These are phyloP conservation scores for Cataglyphis rosenhaueri DNA, from an alignment of 2,888 invertebrate genomes.

Conservation along the genomic window DNA sequence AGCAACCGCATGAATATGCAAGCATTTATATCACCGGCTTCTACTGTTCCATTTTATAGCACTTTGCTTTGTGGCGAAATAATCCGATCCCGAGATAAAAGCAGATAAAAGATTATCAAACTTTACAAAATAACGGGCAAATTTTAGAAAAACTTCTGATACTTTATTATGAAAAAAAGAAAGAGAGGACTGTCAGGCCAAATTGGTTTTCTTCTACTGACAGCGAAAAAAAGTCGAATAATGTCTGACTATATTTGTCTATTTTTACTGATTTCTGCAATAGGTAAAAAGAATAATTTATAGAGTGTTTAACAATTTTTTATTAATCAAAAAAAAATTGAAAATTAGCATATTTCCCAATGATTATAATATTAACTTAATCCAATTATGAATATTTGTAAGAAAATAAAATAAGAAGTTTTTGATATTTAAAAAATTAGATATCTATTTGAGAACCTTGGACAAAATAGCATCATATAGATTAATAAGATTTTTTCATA, in stretches of 20 bases:
- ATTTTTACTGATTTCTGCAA: neutral
- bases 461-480: neutral
- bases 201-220: conserved; percentile 15
- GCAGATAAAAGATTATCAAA: neutral
- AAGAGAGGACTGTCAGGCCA: conserved; percentile 1
- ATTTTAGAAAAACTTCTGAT: neutral
- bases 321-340: neutral
- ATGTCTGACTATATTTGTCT: neutral
- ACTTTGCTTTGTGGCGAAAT: neutral
- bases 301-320: neutral
- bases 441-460: neutral
- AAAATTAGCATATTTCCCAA: neutral
- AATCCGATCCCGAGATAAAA: neutral
- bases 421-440: neutral
- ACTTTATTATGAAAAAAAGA: neutral
- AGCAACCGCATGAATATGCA: conserved; percentile 54
- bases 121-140: neutral
- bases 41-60: conserved; percentile 22
- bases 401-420: neutral
- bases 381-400: neutral
- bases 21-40: conserved; percentile 55
- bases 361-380: neutral
- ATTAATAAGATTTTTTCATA: conserved; percentile 28
- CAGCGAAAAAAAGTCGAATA: neutral
- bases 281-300: neutral